These are phyloP conservation scores for Palythoa caribaeorum DNA, from an alignment of 92 coral and sea anemone genomes.

Conservation along the genomic window DNA sequence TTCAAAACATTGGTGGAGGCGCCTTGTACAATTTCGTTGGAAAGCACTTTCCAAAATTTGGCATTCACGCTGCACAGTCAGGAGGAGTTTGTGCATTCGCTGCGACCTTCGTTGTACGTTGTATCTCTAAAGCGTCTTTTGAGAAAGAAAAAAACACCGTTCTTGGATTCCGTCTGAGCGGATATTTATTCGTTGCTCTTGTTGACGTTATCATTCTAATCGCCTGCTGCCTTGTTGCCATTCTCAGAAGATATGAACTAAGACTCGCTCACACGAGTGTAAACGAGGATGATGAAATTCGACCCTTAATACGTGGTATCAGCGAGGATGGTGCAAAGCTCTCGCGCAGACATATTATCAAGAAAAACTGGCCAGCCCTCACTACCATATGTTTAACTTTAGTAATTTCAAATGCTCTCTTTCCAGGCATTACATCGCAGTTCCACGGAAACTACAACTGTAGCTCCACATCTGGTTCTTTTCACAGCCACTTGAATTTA, in stretches of 20 bases:
- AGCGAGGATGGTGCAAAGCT: conserved; percentile 39
- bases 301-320: conserved; percentile 51
- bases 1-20: conserved; percentile 90
- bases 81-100: conserved; percentile 93
- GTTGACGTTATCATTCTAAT: conserved; percentile 78
- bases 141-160: conserved; percentile 65
- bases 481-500: conserved; percentile 7
- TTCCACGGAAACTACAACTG: conserved; percentile 89
- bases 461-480: conserved; percentile 38
- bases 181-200: conserved; percentile 82
- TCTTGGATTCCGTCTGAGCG: conserved; percentile 86
- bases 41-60: conserved; percentile 80
- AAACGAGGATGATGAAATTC: conserved; percentile 47
- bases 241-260: conserved; percentile 46
- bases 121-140: conserved; percentile 91
- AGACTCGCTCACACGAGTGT: neutral
- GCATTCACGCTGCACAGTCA: conserved; percentile 92
- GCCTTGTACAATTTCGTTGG: conserved; percentile 85
- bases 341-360: conserved; percentile 67
- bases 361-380: conserved; percentile 74
- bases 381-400: conserved; percentile 77
- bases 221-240: conserved; percentile 67
- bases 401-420: conserved; percentile 80
- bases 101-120: conserved; percentile 86
- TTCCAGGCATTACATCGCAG: conserved; percentile 91